Evolutionary conservation across 2,797 vertebrate genomes (phyloP).

Genomic region (Hippoglossus hippoglossus): DNA sequence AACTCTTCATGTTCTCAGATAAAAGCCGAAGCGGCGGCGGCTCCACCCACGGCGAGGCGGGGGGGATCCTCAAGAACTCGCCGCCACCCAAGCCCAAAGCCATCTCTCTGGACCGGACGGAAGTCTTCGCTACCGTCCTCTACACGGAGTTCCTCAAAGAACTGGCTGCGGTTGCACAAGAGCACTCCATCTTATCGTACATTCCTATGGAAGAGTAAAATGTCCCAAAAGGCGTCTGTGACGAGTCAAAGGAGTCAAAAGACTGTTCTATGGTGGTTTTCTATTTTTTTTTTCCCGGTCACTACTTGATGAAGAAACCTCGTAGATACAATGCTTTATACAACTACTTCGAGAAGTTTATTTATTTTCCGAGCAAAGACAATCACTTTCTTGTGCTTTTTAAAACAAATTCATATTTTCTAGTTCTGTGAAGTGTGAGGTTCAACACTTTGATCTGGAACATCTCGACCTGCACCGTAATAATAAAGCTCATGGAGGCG

Average conservation of each 20-base stretch:
- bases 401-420: neutral
- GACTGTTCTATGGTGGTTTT: constrained; percentile 41
- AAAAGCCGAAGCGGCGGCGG: constrained; percentile 69
- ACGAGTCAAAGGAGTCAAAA: constrained; percentile 13
- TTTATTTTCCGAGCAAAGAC: constrained; percentile 64
- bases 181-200: constrained; percentile 94
- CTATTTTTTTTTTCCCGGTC: constrained; percentile 70
- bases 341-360: constrained; percentile 52
- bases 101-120: constrained; percentile 87
- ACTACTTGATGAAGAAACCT: constrained; percentile 80
- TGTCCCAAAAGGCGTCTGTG: constrained; percentile 57
- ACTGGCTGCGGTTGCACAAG: constrained; percentile 95
- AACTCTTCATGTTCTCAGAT: constrained; percentile 67
- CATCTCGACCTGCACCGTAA: neutral
- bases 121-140: constrained; percentile 92
- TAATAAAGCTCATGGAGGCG: too few species aligned
- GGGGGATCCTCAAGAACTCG: constrained; percentile 75
- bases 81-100: constrained; percentile 83
- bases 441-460: constrained; percentile 13
- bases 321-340: constrained; percentile 42
- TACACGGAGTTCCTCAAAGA: constrained; percentile 98
- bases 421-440: constrained; percentile 25
- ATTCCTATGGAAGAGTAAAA: constrained; percentile 87
- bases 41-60: constrained; percentile 71
- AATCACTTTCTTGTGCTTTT: constrained; percentile 42